Conservation (phyloP, 2,888 invertebrate species). For the Steinernema scapterisci region DNA sequence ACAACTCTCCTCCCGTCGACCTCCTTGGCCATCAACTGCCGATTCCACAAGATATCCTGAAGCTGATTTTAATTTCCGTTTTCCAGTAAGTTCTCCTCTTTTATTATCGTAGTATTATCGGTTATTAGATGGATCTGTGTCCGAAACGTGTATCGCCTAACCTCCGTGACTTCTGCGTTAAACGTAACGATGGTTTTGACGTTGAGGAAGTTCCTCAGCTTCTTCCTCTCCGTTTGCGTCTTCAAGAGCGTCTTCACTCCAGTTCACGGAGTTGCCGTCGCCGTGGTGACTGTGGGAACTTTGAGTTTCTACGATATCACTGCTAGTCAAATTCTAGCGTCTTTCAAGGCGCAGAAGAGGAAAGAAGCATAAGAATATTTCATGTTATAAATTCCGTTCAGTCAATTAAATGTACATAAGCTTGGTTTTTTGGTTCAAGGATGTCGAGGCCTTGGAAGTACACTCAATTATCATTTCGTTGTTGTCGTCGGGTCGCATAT, state of each 20-base stretch:
- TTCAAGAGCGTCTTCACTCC: conserved; percentile 90
- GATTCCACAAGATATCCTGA: background rate
- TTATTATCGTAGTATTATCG: background rate
- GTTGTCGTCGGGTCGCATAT: background rate
- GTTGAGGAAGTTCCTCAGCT: conserved; percentile 87
- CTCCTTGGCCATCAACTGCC: conserved; percentile 69
- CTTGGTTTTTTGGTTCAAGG: no score
- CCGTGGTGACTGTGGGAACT: conserved; percentile 88
- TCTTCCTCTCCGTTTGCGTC: conserved; percentile 89
- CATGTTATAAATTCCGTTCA: no score
- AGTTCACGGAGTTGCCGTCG: conserved; percentile 87
- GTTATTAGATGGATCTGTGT: conserved; percentile 79
- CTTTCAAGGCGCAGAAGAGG: no score
- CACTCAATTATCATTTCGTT: background rate
- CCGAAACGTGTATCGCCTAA: conserved; percentile 88
- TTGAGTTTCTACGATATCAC: conserved; percentile 82
- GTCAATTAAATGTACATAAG: no score
- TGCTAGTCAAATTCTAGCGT: no score
- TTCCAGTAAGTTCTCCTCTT: conserved; percentile 48
- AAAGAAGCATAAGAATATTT: no score
- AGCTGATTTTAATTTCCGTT: conserved; percentile 44
- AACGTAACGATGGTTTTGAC: conserved; percentile 94
- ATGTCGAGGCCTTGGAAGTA: no score
- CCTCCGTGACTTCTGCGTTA: conserved; percentile 82
- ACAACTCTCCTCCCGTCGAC: conserved; percentile 42